These are phyloP conservation scores for Micromussa lordhowensis DNA, from an alignment of 92 coral and sea anemone species.

Conservation along the genomic window DNA sequence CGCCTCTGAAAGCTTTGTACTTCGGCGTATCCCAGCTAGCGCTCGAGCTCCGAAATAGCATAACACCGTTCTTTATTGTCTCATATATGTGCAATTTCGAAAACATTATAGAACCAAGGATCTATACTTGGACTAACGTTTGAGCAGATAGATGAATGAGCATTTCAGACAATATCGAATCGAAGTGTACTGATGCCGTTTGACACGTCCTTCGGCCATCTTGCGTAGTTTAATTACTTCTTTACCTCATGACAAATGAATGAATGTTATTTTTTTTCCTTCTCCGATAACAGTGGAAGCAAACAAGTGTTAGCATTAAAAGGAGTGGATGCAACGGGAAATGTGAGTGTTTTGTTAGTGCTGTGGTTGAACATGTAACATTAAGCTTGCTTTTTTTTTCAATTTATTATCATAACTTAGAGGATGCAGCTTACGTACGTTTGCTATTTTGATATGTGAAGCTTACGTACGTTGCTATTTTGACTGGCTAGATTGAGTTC, in stretches of 20 bases:
- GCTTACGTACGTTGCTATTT: no score
- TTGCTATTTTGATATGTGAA: no score
- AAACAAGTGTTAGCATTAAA: neutral
- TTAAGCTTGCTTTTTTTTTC: no score
- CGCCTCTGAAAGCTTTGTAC: neutral
- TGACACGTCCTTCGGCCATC: neutral
- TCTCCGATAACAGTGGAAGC: conserved; percentile 22
- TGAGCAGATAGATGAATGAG: neutral
- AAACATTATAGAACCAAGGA: neutral
- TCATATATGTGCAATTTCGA: neutral
- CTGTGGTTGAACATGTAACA: neutral
- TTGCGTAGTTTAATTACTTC: neutral
- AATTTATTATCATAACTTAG: no score
- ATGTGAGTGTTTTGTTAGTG: conserved; percentile 21
- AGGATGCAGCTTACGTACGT: no score
- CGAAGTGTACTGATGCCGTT: neutral
- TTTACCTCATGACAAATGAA: neutral
- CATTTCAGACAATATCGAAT: neutral
- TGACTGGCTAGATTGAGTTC: neutral
- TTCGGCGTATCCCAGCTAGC: neutral
- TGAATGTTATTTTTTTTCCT: neutral
- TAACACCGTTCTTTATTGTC: neutral
- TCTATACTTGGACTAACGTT: neutral
- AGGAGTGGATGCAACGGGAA: conserved; percentile 24
- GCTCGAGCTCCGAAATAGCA: neutral